Conservation (phyloP, 2,113 vertebrate species). For the Ammodytes marinus region DNA sequence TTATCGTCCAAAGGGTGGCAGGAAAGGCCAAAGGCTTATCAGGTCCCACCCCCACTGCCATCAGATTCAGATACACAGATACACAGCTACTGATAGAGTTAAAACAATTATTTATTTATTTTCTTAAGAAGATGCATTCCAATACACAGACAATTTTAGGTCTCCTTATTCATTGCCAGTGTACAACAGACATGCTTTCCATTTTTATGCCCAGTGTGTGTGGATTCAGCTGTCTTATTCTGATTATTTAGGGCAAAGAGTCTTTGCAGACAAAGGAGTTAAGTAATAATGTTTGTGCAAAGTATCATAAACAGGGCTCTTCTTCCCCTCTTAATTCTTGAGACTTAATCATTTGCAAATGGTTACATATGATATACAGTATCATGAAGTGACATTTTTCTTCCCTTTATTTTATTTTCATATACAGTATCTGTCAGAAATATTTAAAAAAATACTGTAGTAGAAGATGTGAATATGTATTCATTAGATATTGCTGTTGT, state of each 20-base stretch:
- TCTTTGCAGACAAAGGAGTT: constrained; percentile 20
- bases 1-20: no score
- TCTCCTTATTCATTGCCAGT: no score
- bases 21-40: no score
- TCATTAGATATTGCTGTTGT: constrained; percentile 8
- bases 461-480: constrained; percentile 29
- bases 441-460: background rate
- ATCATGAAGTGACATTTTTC: constrained; percentile 27
- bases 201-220: constrained; percentile 56
- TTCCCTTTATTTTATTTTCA: constrained; percentile 20
- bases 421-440: constrained; percentile 20
- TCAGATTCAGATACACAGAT: no score
- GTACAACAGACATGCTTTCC: no score
- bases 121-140: no score
- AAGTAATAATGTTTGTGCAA: constrained; percentile 43
- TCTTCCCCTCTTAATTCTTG: constrained; percentile 16
- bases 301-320: constrained; percentile 39
- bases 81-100: no score
- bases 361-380: constrained; percentile 26
- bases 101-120: no score
- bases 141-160: no score
- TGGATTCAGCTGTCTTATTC: constrained; percentile 52
- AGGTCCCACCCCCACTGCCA: no score
- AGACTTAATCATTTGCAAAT: constrained; percentile 25
- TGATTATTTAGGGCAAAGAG: constrained; percentile 45